These are phyloP conservation scores for Mythimna pallens DNA, from an alignment of 2,888 invertebrate species.

Conservation along the genomic window DNA sequence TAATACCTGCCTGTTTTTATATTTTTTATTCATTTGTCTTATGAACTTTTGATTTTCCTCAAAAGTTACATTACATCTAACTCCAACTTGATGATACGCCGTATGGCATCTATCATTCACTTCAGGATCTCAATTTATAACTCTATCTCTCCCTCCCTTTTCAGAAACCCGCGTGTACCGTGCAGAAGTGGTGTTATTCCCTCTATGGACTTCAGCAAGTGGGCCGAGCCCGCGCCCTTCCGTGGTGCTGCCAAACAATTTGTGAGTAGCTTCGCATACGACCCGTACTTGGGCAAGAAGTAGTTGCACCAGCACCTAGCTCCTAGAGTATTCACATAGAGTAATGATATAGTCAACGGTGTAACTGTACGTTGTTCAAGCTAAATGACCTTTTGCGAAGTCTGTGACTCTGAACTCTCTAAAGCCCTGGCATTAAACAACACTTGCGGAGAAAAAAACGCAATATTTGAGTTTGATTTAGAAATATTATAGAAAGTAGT, in stretches of 20 bases:
- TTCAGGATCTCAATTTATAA: background rate
- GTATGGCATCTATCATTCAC: background rate
- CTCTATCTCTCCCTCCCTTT: conserved; percentile 58
- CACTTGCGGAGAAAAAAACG: background rate
- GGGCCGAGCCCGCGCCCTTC: conserved; percentile 94
- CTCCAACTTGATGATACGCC: background rate
- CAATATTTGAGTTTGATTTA: background rate
- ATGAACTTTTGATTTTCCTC: background rate
- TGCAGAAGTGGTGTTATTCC: conserved; percentile 97
- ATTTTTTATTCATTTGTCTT: background rate
- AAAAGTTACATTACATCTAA: background rate
- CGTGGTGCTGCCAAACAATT: conserved; percentile 89
- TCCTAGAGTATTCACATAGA: conserved; percentile 71
- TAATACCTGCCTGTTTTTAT: background rate
- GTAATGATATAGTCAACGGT: conserved; percentile 71
- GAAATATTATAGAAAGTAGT: background rate
- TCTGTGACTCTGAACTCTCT: background rate
- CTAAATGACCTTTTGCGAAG: conserved; percentile 35
- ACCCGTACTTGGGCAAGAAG: conserved; percentile 87
- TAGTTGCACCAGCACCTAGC: conserved; percentile 77
- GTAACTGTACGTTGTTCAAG: conserved; percentile 60
- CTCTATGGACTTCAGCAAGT: conserved; percentile 96
- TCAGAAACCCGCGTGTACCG: conserved; percentile 97
- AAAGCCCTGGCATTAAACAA: background rate
- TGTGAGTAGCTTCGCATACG: conserved; percentile 92